A percentile compares a stretch with the other conserved stretches of the same genome.
These are phyloP conservation scores for Tuberolachnus salignus DNA, from an alignment of 2,888 invertebrate genomes.

Conservation along the genomic window DNA sequence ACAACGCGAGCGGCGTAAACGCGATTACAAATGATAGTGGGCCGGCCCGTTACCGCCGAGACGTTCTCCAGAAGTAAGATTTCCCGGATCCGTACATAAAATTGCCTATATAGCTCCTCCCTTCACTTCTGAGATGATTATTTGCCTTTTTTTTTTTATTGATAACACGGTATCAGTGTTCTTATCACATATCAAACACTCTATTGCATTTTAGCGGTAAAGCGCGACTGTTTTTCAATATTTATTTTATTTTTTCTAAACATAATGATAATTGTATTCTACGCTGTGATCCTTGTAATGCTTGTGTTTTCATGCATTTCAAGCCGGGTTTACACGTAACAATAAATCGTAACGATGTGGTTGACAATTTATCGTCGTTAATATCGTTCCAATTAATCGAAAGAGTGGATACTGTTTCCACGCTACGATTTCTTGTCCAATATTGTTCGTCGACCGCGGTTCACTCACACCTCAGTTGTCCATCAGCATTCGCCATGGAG, in stretches of 20 bases:
- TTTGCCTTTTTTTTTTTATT: no score
- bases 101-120: no score
- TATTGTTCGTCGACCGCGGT: conserved; percentile 19
- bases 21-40: not conserved
- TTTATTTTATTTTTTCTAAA: no score
- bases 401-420: conserved; percentile 15
- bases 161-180: no score
- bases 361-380: conserved; percentile 26
- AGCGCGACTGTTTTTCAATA: no score
- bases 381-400: conserved; percentile 3
- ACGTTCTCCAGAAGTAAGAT: no score
- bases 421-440: conserved; percentile 25
- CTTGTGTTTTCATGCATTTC: not conserved
- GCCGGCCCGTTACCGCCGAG: not conserved
- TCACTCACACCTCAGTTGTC: conserved; percentile 18
- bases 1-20: not conserved
- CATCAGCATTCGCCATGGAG: conserved; percentile 17
- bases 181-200: no score
- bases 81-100: no score
- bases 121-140: no score
- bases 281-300: no score
- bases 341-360: conserved; percentile 16
- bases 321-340: conserved; percentile 43
- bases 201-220: no score
- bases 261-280: no score